Base-by-base conservation (phyloP, 2,888 invertebrate genomes). In the Agrochola lota region DNA sequence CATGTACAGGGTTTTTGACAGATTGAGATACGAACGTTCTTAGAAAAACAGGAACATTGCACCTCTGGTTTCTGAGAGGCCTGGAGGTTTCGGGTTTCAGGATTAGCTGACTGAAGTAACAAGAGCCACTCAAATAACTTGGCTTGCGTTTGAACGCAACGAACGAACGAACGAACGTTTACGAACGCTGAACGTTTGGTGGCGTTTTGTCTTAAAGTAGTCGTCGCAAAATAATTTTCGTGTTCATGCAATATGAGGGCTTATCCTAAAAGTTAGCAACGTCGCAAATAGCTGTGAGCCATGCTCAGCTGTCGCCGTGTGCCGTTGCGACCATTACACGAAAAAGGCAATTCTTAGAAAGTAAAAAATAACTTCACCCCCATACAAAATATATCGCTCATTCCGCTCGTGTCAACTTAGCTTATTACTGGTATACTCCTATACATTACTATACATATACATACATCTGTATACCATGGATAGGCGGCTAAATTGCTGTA, bases 401-500 rank as follows among this genome's bases (percentile, higher is more conserved):
- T 11, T 66, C 57, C 71, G 72, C 63, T 78, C 49, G 70, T 85
- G 68, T 82, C 68, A n/a, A 60, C 68, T 20, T 43, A 12, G 69
- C 76, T 64, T 71, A 77, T 43, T 59, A 49, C 40, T 12, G 9
- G n/a, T 26, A 57, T 30, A 57, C 17, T 2, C 9, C 12, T 71
- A n/a, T 64, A 79, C n/a, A 40, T 43, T 2, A 9, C 4, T 46
- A 62, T 59, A 43, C 7, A 43, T 17, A 35, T 9, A 15, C 3
- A 20, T 55, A 74, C 26, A 55, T 60, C 40, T 72, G 30, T 85
- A 63, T 74, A 74, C 80, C 46, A 59, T 67, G 80, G 81, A 78
- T 87, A 85, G 80, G 67, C 72, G 71, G 74, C 84, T 85, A 89
- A 91, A 92, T 89, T 88, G 87, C 73, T 88, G 88, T 89, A 92